Evolutionary conservation across 2,113 vertebrate genomes (phyloP).

Genomic region (Callipepla californica): DNA sequence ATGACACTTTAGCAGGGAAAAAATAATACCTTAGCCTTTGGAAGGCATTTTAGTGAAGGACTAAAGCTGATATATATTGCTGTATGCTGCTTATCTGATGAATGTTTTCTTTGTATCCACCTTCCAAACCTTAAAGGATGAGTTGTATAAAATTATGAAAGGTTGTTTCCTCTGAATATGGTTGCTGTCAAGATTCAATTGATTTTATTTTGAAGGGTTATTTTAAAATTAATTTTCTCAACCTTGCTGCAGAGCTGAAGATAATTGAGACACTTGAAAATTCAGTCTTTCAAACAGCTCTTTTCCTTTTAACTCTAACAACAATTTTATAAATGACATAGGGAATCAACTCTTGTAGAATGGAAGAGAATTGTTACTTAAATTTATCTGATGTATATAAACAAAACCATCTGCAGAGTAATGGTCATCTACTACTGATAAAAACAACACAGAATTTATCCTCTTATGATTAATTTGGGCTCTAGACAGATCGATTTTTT

Average conservation of each 20-base stretch:
- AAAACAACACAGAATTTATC: background rate
- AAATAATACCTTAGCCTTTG: background rate
- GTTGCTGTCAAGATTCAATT: background rate
- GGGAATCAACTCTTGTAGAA: background rate
- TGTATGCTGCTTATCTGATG: background rate
- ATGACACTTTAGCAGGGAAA: background rate
- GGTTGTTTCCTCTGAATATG: background rate
- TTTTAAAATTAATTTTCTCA: constrained; percentile 33
- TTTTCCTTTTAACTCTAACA: background rate
- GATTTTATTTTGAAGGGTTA: background rate
- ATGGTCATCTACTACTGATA: background rate
- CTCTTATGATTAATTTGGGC: background rate
- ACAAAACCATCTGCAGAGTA: background rate
- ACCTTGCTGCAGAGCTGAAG: background rate
- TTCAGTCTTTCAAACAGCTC: background rate
- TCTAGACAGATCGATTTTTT: background rate
- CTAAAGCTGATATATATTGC: background rate
- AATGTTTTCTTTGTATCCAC: background rate
- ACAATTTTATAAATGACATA: background rate
- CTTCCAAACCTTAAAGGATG: background rate
- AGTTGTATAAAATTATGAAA: background rate
- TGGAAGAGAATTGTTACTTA: background rate
- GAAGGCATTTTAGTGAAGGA: background rate
- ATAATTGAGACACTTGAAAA: background rate
- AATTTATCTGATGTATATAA: background rate